These are phyloP conservation scores for Polylopha cassiicola DNA, from an alignment of 2,888 invertebrate species.

Conservation along the genomic window DNA sequence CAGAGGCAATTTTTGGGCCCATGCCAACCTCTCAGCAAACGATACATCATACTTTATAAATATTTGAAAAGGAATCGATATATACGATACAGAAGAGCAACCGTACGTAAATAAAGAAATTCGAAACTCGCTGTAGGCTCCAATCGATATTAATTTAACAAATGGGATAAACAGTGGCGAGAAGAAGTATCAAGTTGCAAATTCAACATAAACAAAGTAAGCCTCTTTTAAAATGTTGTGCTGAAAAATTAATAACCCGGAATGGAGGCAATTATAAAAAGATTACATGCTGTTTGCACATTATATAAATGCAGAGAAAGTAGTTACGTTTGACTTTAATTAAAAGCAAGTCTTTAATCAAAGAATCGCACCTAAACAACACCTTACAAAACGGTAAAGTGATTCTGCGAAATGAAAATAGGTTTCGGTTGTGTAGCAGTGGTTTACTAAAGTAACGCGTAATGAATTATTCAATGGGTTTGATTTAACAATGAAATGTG, in stretches of 20 bases:
- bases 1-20: constrained; percentile 11
- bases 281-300: constrained; percentile 12
- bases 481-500: constrained; percentile 41
- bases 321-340: constrained; percentile 1
- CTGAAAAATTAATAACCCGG: constrained; percentile 1
- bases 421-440: constrained; percentile 38
- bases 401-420: constrained; percentile 54
- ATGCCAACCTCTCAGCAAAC: constrained; percentile 12
- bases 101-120: constrained; percentile 18
- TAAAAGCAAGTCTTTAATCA: not conserved
- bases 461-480: constrained; percentile 61
- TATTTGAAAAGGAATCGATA: constrained; percentile 13
- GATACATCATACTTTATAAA: constrained; percentile 10
- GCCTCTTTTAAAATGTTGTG: too few relatives aligned
- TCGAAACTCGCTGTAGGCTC: constrained; percentile 21
- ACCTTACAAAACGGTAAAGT: constrained; percentile 26
- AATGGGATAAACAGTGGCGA: constrained; percentile 18
- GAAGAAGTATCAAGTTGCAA: constrained; percentile 10
- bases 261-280: constrained; percentile 1
- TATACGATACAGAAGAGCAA: constrained; percentile 11
- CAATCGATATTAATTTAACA: constrained; percentile 30
- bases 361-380: constrained; percentile 20
- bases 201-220: constrained; percentile 13
- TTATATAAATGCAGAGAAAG: constrained; percentile 6
- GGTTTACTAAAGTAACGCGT: constrained; percentile 25